phyloP scores from a whole-genome alignment of 2,113 vertebrate genomes.

The Myiopsitta monachus region DNA sequence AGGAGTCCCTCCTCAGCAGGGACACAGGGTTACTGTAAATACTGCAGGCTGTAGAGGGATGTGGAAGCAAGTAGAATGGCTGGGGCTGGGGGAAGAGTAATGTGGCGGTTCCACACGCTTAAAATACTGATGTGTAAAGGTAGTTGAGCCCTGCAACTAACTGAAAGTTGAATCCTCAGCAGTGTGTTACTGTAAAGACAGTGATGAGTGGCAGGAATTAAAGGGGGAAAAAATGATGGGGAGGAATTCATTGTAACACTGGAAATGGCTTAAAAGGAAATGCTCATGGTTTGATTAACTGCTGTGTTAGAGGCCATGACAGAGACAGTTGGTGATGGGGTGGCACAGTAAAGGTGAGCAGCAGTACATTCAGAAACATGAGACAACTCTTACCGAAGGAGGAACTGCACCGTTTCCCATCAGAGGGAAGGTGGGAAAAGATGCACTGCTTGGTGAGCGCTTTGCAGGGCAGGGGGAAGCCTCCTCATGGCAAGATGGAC shows the following conservation, averaged over 20 bases:
- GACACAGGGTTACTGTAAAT: neutral
- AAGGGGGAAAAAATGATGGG: neutral
- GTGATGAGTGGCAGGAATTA: neutral
- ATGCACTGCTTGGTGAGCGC: neutral
- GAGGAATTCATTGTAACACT: neutral
- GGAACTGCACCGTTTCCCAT: neutral
- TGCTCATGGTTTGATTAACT: neutral
- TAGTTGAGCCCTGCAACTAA: neutral
- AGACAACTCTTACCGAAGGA: neutral
- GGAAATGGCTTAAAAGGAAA: neutral
- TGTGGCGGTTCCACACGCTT: neutral
- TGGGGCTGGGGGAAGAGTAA: neutral
- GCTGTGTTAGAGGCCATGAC: neutral
- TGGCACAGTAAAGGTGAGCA: neutral
- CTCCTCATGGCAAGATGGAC: accelerated
- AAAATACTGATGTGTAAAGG: neutral
- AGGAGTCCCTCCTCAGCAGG: neutral
- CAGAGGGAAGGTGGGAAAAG: neutral
- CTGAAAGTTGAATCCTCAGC: neutral
- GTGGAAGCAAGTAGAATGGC: neutral
- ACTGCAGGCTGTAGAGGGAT: neutral
- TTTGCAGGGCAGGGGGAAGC: neutral
- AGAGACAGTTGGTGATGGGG: neutral
- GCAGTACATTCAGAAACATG: neutral
- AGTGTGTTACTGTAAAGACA: neutral